Conservation (phyloP, 2,113 vertebrate genomes). For the Eptesicus fuscus region DNA sequence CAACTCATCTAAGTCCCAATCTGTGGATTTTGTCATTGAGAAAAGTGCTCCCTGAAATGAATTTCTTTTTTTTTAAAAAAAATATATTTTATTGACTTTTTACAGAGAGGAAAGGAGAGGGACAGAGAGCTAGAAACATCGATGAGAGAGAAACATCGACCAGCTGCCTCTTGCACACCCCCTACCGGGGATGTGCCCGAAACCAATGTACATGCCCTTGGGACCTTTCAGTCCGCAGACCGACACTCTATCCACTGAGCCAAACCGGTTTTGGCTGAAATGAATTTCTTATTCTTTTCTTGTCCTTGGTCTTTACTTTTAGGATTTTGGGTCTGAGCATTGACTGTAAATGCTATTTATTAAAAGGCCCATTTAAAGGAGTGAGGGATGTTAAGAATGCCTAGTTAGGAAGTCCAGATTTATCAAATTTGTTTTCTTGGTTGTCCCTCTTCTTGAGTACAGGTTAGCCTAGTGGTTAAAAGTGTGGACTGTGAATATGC, state of each 20-base stretch:
- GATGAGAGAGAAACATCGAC: too few species aligned
- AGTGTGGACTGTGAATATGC: not conserved
- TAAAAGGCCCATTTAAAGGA: not conserved
- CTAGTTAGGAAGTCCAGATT: not conserved
- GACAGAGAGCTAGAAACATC: too few species aligned
- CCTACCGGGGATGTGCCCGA: too few species aligned
- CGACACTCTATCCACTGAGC: too few species aligned
- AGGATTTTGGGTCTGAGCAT: not conserved
- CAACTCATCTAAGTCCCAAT: not conserved
- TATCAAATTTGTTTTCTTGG: not conserved
- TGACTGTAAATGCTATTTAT: not conserved
- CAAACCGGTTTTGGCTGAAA: too few species aligned
- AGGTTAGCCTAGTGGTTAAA: not conserved
- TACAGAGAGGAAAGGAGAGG: too few species aligned
- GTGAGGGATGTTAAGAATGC: not conserved
- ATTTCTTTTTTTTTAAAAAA: too few species aligned
- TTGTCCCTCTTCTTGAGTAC: not conserved
- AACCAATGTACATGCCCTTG: too few species aligned
- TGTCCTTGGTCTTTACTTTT: not conserved
- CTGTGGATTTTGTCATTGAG: not conserved
- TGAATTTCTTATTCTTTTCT: not conserved
- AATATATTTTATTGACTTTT: too few species aligned
- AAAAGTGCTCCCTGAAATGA: not conserved
- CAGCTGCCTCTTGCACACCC: too few species aligned
- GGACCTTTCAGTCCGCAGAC: too few species aligned